Base-by-base conservation (phyloP, 2,888 invertebrate genomes). In the Maniola hyperantus region DNA sequence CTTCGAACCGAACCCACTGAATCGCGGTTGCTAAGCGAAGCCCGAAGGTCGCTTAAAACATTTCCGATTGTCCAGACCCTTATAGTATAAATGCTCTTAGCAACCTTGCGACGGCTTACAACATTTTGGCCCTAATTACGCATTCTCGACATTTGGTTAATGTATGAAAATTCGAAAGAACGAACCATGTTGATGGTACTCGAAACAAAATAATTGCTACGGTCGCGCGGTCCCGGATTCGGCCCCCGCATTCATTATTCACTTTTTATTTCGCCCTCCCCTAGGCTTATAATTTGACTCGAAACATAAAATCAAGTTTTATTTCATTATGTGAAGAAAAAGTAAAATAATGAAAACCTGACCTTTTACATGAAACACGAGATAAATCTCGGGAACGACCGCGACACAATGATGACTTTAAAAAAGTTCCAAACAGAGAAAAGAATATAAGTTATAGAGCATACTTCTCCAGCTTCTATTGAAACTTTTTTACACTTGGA, bases 221-320 rank as follows among this genome's bases (percentile, higher is more conserved):
- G 89, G 89, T 88, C 88, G 87, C 89, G 85, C 85, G 88, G 88
- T 85, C 88, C 85, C 82, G 83, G 88, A 84, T 87, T 90, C 83
- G 89, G 88, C 86, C 89, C 86, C 85, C 83, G 85, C 90, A 89
- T 91, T 91, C 90, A 91, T 91, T 92, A 92, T 91, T 91, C 91
- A 91, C 91, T 89, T 92, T 91, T 90, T 90, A 89, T 91, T 91
- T 88, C 83, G 78, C 84, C 87, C 87, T 86, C 89, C 89, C 87
- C 87, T 88, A 82, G 83, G 87, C 89, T 91, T 91, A 90, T 91
- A 91, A 92, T 91, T 91, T 91, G 90, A 90, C 88, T 91, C 82
- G 87, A 89, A 91, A 91, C 90, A 91, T 91, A 91, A 91, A 91
- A 91, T 91, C 90, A 90, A 90, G 90, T 91, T 91, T 89, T 89